Conservation (phyloP, 2,113 vertebrate species). For the Atrichornis clamosus region DNA sequence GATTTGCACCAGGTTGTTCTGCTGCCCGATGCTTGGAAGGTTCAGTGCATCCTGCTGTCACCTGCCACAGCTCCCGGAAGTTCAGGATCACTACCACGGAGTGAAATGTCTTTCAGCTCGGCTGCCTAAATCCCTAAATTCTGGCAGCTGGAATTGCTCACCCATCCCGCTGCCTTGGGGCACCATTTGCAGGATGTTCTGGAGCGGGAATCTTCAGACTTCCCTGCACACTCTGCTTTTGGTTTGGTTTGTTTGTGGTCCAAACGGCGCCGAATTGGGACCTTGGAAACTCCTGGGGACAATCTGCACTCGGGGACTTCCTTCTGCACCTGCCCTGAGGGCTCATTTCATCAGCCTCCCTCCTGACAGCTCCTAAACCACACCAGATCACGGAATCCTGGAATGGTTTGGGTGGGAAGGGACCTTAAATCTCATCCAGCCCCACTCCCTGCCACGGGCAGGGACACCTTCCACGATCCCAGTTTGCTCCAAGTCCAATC, state of each 20-base stretch:
- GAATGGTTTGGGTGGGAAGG: background rate
- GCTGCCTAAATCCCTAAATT: background rate
- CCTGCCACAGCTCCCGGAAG: background rate
- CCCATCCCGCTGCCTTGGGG: background rate
- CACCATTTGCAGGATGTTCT: background rate
- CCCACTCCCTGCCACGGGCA: background rate
- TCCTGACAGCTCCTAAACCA: background rate
- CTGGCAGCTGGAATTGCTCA: background rate
- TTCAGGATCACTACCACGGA: background rate
- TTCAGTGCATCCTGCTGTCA: background rate
- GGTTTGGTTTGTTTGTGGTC: background rate
- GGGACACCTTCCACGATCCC: background rate
- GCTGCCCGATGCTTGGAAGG: background rate
- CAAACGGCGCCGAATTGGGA: accelerated
- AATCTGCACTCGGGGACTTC: background rate
- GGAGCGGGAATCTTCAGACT: background rate
- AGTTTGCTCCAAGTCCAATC: background rate
- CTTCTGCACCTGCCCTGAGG: background rate
- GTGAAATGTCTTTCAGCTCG: background rate
- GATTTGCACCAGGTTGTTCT: background rate
- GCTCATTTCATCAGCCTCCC: background rate
- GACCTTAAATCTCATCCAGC: background rate
- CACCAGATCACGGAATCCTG: too few relatives aligned
- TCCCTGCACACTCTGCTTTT: background rate
- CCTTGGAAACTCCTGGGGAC: background rate